Base-by-base conservation (phyloP, 2,113 vertebrate species). In the Macheiramphus alcinus region DNA sequence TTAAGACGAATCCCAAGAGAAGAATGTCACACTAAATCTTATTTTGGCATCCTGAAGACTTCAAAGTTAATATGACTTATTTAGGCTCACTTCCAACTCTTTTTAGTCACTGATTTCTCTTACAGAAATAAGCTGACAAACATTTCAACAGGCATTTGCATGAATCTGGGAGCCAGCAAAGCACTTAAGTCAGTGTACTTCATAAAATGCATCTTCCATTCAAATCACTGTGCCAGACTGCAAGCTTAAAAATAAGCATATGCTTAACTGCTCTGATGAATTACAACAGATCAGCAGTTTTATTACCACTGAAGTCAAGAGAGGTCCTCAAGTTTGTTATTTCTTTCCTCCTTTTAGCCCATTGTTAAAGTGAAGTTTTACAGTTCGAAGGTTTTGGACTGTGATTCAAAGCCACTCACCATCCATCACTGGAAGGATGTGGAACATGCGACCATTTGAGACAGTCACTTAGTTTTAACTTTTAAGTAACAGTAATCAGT, bases 131-230 rank as follows among this genome's bases (percentile, higher is more conserved):
- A 0, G 1, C 68, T 86, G 76, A 86, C 47, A 94, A 29, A 70
- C 38, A 74, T 79, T 96, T 89, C 47, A 91, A 79, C 76, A 87
- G 21, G 47, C 36, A 75, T 85, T 91, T 96, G 12, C 70, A 74
- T 93, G 74, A 91, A 81, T 31, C 70, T 85, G 56, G 68, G 61
- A 75, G 95, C 91, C 94, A 97, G n/a, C n/a, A 89, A 75, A 93
- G 76, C 93, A 94, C 94, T 96, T 91, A 95, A 91, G 68, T 40
- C 21, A 32, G 71, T 59, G n/a, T 38, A 47, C 63, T 91, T 88
- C 73, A 76, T 90, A 88, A 88, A 93, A 93, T 23, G 11, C n/a
- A 42, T 84, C 67, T 94, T 92, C 81, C 26, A 18, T n/a, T 83
- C 67, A 78, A 88, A 62, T 29, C 58, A 16, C 27, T 32, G 34